These are phyloP conservation scores for Mirounga angustirostris DNA, from an alignment of 2,113 vertebrate genomes.

Conservation along the genomic window DNA sequence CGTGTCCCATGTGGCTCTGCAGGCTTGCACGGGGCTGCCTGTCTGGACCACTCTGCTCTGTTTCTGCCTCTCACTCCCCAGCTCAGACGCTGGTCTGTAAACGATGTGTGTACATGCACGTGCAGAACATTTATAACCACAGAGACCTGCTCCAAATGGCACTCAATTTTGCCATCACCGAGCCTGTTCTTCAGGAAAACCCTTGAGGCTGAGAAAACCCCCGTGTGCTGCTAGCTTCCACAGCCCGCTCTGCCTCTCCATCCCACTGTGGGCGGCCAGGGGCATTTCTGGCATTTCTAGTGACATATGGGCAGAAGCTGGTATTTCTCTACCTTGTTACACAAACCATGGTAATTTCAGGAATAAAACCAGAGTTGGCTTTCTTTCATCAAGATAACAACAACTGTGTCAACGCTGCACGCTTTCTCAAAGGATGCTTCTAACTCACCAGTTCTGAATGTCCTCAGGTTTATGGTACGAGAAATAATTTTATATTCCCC, in stretches of 20 bases:
- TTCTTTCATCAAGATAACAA: not conserved
- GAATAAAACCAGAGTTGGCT: not conserved
- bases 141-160: not conserved
- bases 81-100: not conserved
- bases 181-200: too few relatives aligned
- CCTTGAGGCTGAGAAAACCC: not conserved
- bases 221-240: not conserved
- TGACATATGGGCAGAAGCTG: rapidly evolving
- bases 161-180: rapidly evolving
- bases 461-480: not conserved
- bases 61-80: not conserved
- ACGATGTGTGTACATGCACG: rapidly evolving
- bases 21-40: too few relatives aligned
- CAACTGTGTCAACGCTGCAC: not conserved
- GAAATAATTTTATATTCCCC: not conserved
- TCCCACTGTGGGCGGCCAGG: not conserved
- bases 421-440: not conserved
- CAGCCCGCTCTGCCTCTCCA: too few relatives aligned
- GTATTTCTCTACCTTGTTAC: too few relatives aligned
- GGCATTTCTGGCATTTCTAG: rapidly evolving
- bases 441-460: not conserved
- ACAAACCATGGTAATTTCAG: too few relatives aligned
- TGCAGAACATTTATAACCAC: not conserved
- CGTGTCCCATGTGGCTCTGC: too few relatives aligned
- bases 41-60: not conserved